Base-by-base conservation (phyloP, 2,113 vertebrate species). In the Chinchilla lanigera region DNA sequence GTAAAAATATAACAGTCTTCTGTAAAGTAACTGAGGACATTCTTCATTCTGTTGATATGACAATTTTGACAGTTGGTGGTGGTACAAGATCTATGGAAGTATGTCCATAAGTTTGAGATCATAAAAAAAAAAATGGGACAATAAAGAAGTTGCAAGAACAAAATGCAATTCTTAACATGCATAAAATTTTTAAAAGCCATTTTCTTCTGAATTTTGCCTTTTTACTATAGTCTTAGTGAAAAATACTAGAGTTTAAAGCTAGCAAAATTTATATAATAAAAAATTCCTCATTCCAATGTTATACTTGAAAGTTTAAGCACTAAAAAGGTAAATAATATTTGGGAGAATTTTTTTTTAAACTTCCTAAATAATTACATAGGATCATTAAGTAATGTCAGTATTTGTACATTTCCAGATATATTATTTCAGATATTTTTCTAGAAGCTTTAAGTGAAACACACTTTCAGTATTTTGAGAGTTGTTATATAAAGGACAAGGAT, bases 21-120 rank as follows among this genome's bases (percentile, higher is more conserved):
- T 93, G 30, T 86, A 96, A 96, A 89, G 26, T 95, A 95, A 38
- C 41, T 5, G 20, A 96, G 92, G 56, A 77, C 92, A 94, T 97
- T 86, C 80, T 98, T 97, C 80, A 94, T 95, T 97, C 50, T 69
- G 75, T 14, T 90, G 71, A 65, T 26, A 89, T 44, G 94, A 94
- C 50, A 90, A 94, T 28, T 83, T 78, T 97, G 84, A 96, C 86
- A 98, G 81, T 60, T 97, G 81, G 92, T 73, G 58, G 56, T 89
- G 52, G 12, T 8, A 9, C 24, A 97, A 84, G 33, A 82, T 96
- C 84, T 97, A 67, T 97, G 81, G 65, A 97, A 83, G 13, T 82
- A 38, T 93, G 83, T 94, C 88, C 30, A 86, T 24, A 93, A 93
- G 38, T 97, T 91, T 90, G 56, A 54, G 24, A 82, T 8, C 33